Base-by-base conservation (phyloP, 2,113 vertebrate species). In the Henicopernis longicauda region DNA sequence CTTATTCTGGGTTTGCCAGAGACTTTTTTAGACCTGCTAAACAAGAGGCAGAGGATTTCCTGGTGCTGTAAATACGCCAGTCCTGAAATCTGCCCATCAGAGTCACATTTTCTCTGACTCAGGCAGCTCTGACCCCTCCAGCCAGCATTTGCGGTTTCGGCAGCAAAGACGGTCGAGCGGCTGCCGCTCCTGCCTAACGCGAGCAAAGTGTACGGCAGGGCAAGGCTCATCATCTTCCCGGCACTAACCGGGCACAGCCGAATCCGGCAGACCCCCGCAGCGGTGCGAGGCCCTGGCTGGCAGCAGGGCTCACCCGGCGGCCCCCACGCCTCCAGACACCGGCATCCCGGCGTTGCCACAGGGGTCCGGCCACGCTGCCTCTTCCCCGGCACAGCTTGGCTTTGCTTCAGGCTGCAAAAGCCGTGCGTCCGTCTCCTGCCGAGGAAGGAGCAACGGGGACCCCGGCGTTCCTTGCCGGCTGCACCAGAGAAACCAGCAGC, bases 41-140 rank as follows among this genome's bases (percentile, higher is more conserved):
- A 26, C 11, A 38, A 36, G 65, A 78, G 59, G 42, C 16, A 4
- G 54, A 93, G 94, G 77, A 69, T 69, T 95, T 95, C 94, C 94
- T 90, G 94, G 38, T 36, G 73, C 84, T 0, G 1, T 47, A 88
- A 91, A 88, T 69, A 88, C 32, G 47, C 36, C 23, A 3, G 25
- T 13, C 83, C 4, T 5, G 40, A 62, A 78, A 69, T 31, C 65
- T 29, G 82, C 77, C 54, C 1, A 16, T 95, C 90, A 78, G 59
- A 77, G 71, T 95, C 94, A 95, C 86, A 5, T 57, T 93, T 62
- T 9, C 59, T 82, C 71, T 95, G 94, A 95, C 82, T 95, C 82
- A 95, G 77, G 86, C 86, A 17, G 32, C 42, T 29, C 22, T 17
- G 16, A 74, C 22, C 31, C 44, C 44, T 61, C 58, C 27, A 7